A percentile compares a stretch with the other conserved stretches of the same genome.
These are phyloP conservation scores for Alethe castanea DNA, from an alignment of 2,113 vertebrate genomes.

Conservation along the genomic window DNA sequence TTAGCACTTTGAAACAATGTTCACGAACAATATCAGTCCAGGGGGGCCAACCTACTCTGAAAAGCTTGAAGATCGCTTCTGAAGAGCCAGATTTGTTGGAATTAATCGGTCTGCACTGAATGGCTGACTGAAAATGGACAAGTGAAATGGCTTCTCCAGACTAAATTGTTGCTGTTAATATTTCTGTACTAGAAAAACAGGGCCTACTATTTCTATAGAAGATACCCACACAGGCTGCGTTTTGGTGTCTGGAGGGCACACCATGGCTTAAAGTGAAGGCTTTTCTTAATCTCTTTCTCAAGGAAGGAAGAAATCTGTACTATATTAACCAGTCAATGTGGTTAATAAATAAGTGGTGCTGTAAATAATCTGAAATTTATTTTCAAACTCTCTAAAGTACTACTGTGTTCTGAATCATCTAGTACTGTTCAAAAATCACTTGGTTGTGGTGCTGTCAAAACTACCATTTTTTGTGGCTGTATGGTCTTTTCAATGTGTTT, in stretches of 20 bases:
- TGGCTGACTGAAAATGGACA: background rate
- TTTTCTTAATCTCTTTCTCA: background rate
- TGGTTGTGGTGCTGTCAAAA: background rate
- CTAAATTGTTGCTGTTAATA: background rate
- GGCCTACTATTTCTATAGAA: rapidly evolving
- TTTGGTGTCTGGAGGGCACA: background rate
- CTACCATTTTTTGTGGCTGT: background rate
- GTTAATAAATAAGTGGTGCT: background rate
- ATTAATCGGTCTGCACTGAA: background rate
- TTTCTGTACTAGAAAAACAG: background rate
- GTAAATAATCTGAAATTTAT: background rate
- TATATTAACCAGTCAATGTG: background rate
- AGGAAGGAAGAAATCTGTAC: background rate
- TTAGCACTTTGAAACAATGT: background rate
- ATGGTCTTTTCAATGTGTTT: background rate
- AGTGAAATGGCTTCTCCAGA: background rate
- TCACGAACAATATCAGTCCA: background rate
- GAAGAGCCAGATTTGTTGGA: background rate
- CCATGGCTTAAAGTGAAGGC: background rate
- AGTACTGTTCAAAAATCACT: background rate
- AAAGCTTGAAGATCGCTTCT: background rate
- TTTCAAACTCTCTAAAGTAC: background rate
- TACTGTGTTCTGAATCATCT: background rate
- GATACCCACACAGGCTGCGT: too few species aligned
- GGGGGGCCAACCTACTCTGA: background rate